Evolutionary conservation across 2,888 invertebrate species (phyloP), one percentile per base, ranked within the genome.

Genomic region (Trissolcus japonicus): DNA sequence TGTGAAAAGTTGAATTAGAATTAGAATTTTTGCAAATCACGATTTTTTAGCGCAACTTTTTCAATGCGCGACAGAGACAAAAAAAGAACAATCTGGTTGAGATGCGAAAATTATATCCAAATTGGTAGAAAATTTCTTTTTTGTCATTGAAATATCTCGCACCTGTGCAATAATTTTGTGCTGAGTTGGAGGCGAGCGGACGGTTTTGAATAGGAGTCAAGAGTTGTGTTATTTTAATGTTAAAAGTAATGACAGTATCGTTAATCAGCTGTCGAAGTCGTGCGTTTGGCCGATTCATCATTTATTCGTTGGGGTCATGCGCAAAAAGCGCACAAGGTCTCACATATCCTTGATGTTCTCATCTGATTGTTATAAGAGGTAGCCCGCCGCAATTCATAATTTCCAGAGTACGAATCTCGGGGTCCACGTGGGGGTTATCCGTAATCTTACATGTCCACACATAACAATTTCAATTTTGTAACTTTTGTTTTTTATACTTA

Each of bases 191-290:
- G 57, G 16, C 53, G n/a, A 63, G n/a, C 56, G 29, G 14, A 54
- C 61, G 66, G 57, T 74, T 67, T 48, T 54, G 66, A 67, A 74
- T 73, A 65, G 65, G 53, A 74, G 67, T 51, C 48, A 57, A 61
- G 57, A 67, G 57, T 67, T 11, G 35, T 35, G 9, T 35, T 35
- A 7, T 35, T 60, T 35, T 57, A 74, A 74, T 67, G 60, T 55
- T 17, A 74, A 67, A 68, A 74, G 74, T 68, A 74, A 74, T 51
- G 67, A 74, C 67, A 62, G 61, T 67, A 74, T 74, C 74, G 67
- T 74, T 74, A 67, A 74, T 74, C 74, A 67, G 67, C 67, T 67
- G 74, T 62, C 67, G 29, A 21, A 57, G 41, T 51, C 51, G 60
- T 35, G 57, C 63, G 50, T 71, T 71, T 35, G 53, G 51, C 41